Conservation (phyloP, 2,888 invertebrate genomes). For the Sesia apiformis region DNA sequence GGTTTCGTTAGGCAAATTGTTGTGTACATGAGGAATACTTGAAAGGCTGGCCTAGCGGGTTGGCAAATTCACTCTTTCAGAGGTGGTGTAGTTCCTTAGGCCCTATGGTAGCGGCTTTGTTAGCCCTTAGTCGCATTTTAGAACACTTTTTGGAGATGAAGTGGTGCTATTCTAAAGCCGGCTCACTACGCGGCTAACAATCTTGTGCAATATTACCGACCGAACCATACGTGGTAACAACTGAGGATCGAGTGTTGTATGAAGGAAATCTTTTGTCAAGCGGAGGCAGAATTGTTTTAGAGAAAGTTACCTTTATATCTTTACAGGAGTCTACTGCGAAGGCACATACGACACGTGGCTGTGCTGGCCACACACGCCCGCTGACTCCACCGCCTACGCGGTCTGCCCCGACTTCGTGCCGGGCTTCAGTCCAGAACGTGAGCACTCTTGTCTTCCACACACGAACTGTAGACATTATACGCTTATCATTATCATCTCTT, state of each 20-base stretch:
- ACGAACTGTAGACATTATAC: neutral
- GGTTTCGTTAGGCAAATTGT: no score
- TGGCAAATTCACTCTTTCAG: no score
- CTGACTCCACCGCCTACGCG: conserved; percentile 78
- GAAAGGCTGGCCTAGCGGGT: no score
- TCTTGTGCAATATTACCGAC: no score
- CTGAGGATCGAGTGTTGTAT: neutral
- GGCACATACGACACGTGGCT: conserved; percentile 89
- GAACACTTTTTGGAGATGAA: no score
- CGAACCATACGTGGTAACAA: no score
- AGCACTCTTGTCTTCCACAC: conserved; percentile 40
- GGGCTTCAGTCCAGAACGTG: conserved; percentile 83
- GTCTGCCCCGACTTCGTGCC: conserved; percentile 84
- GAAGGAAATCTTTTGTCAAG: neutral
- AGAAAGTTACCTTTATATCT: neutral
- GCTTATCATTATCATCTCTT: neutral
- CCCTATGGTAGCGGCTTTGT: no score
- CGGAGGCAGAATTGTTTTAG: neutral
- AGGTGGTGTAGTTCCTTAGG: no score
- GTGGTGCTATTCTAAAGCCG: no score
- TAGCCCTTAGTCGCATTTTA: no score
- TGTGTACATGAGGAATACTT: no score
- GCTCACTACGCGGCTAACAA: no score
- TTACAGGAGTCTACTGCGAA: conserved; percentile 76
- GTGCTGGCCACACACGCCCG: conserved; percentile 83